These are phyloP conservation scores for Astyanax mexicanus DNA, from an alignment of 2,797 vertebrate species.

Conservation along the genomic window DNA sequence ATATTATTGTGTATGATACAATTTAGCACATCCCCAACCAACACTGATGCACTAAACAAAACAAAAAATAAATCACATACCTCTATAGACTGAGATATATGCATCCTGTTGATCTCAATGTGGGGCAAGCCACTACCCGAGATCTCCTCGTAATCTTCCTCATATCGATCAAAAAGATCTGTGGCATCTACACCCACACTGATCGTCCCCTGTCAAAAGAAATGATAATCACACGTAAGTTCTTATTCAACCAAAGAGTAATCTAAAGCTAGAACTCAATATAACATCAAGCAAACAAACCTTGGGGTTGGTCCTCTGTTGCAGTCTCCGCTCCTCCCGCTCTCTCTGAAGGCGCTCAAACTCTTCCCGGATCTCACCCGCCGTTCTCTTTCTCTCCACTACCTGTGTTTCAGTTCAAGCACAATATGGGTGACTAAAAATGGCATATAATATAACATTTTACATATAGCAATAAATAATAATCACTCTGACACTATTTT, in stretches of 20 bases:
- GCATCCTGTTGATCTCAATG: conserved; percentile 98
- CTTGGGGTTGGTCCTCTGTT: conserved; percentile 98
- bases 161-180: conserved; percentile 96
- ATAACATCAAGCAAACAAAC: conserved; percentile 67
- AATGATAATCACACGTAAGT: conserved; percentile 6
- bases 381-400: conserved; percentile 93
- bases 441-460: too few species aligned
- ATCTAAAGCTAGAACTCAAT: not conserved
- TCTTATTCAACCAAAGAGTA: conserved; percentile 4
- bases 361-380: conserved; percentile 95
- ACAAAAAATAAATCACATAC: conserved; percentile 72
- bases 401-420: conserved; percentile 75
- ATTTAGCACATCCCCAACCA: too few species aligned
- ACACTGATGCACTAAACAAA: too few species aligned
- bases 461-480: not conserved
- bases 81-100: conserved; percentile 99
- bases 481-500: too few species aligned
- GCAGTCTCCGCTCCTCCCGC: conserved; percentile 92
- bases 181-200: conserved; percentile 97
- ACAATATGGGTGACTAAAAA: too few species aligned
- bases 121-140: conserved; percentile 86
- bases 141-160: conserved; percentile 93
- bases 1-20: too few species aligned
- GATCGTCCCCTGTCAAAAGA: conserved; percentile 88
- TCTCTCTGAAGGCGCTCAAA: conserved; percentile 95